These are phyloP conservation scores for Ahaetulla prasina DNA, from an alignment of 2,113 vertebrate species.

Conservation along the genomic window DNA sequence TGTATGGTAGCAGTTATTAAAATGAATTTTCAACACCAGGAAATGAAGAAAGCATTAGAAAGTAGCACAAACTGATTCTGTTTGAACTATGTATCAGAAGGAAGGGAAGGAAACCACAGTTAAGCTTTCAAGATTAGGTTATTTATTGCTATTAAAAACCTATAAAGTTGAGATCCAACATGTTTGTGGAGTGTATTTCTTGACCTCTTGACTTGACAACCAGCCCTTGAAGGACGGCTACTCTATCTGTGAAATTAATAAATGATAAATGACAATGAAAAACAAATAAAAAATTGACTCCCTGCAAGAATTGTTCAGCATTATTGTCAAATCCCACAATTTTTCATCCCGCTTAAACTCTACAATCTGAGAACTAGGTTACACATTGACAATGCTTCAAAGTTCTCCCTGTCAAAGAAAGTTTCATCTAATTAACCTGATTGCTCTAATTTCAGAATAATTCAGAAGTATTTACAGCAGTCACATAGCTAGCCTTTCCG, in stretches of 20 bases:
- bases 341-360: neutral
- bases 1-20: neutral
- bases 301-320: neutral
- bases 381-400: rapidly evolving
- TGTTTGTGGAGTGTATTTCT: neutral
- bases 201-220: neutral
- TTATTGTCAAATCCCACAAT: neutral
- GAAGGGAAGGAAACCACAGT: neutral
- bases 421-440: slow-evolving; percentile 45
- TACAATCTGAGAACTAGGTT: neutral
- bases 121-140: neutral
- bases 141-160: neutral
- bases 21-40: neutral
- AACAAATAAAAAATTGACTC: neutral
- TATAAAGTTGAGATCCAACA: neutral
- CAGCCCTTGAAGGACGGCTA: neutral
- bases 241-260: neutral
- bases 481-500: rapidly evolving
- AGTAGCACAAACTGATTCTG: neutral
- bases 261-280: neutral
- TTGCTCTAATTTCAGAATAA: neutral
- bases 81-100: neutral
- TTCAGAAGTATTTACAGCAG: neutral
- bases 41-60: neutral
- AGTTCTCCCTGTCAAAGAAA: slow-evolving; percentile 25